These are phyloP conservation scores for Stichopus horrens DNA, from an alignment of 53 echinoderm and acorn worm genomes.

Conservation along the genomic window DNA sequence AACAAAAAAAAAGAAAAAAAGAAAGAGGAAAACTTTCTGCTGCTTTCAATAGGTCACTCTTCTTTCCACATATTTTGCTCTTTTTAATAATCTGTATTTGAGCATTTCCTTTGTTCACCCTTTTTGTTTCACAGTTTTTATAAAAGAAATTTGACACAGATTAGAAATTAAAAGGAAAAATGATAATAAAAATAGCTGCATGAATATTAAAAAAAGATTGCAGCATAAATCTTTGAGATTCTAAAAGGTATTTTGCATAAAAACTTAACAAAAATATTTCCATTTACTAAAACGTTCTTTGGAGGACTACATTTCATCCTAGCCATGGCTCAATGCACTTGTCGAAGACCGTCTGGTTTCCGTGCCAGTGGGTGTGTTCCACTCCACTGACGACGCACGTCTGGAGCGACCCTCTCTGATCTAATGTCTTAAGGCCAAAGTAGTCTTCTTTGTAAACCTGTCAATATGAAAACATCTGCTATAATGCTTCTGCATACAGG, in stretches of 20 bases:
- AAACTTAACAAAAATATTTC: neutral
- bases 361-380: slow-evolving; percentile 76
- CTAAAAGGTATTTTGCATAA: neutral
- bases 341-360: slow-evolving; percentile 86
- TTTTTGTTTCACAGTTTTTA: no score
- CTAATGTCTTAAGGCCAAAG: slow-evolving; percentile 80
- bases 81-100: no score
- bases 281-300: neutral
- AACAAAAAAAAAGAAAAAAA: no score
- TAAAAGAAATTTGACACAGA: no score
- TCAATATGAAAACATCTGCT: neutral
- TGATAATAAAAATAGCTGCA: no score
- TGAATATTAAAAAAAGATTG: neutral
- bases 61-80: no score
- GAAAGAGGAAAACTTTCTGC: no score
- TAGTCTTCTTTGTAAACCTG: slow-evolving; percentile 80
- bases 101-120: no score
- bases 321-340: slow-evolving; percentile 75
- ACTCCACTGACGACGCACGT: slow-evolving; percentile 69
- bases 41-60: no score
- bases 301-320: neutral
- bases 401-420: slow-evolving; percentile 56
- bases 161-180: no score
- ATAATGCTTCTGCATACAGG: no score
- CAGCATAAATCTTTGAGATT: neutral